Evolutionary conservation across 2,888 invertebrate species (phyloP).

Genomic region (Lycaena phlaeas): DNA sequence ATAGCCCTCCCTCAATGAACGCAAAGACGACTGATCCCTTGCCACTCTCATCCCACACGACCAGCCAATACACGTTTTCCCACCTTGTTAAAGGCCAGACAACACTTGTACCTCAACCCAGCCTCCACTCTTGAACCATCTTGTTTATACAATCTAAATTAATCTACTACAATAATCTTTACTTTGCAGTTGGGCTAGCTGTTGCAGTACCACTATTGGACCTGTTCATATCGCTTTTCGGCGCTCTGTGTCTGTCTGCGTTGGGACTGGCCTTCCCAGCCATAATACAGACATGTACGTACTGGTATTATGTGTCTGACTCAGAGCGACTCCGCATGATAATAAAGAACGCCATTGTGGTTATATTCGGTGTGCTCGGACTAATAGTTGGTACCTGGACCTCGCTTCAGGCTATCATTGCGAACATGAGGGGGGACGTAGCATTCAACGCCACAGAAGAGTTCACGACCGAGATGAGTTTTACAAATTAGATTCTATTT

Average conservation of each 20-base stretch:
- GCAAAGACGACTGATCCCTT: no score
- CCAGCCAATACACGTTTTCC: no score
- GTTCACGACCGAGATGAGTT: conserved; percentile 21
- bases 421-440: conserved; percentile 53
- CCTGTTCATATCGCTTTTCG: conserved; percentile 85
- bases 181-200: conserved; percentile 82
- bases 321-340: conserved; percentile 71
- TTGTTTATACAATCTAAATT: no score
- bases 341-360: conserved; percentile 74
- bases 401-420: conserved; percentile 76
- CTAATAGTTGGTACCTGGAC: conserved; percentile 81
- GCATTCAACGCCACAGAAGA: conserved; percentile 22
- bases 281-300: conserved; percentile 86
- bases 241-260: conserved; percentile 91
- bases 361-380: conserved; percentile 78
- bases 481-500: conserved; percentile 17
- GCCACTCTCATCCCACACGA: no score
- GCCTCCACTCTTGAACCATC: no score
- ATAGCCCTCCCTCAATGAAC: no score
- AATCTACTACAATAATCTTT: no score
- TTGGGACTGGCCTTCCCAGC: conserved; percentile 93
- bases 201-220: conserved; percentile 89
- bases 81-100: no score
- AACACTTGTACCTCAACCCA: no score
- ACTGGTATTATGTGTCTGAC: conserved; percentile 79